phyloP scores from a whole-genome alignment of 2,113 vertebrate species.

The Hippocampus abdominalis region DNA sequence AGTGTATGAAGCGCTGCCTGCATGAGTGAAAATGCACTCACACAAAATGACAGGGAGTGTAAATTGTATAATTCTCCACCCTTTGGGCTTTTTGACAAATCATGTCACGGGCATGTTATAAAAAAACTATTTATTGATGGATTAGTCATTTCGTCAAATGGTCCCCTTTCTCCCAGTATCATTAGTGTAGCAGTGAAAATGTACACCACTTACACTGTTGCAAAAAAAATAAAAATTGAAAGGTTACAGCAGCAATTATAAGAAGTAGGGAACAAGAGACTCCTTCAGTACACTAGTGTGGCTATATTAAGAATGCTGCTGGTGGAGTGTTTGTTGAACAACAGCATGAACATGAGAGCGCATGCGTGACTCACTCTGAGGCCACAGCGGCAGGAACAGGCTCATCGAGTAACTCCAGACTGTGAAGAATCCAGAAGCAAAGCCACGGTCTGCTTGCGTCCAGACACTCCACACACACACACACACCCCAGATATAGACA shows the following conservation, averaged over 20 bases:
- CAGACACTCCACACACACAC: constrained; percentile 77
- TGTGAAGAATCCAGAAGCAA: constrained; percentile 98
- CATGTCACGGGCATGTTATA: no score
- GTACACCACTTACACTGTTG: no score
- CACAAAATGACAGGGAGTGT: no score
- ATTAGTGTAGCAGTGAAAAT: no score
- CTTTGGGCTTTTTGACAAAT: no score
- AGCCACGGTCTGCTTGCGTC: constrained; percentile 97
- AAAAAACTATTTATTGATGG: no score
- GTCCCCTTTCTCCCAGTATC: no score
- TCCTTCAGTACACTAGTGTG: not conserved
- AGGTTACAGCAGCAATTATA: constrained; percentile 2
- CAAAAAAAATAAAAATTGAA: not conserved
- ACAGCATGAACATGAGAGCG: constrained; percentile 2
- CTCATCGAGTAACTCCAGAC: constrained; percentile 89
- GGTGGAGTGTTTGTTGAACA: not conserved
- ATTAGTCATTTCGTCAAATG: no score
- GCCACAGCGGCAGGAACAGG: constrained; percentile 80
- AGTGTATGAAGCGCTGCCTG: no score
- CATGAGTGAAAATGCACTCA: no score
- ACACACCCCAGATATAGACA: constrained; percentile 4
- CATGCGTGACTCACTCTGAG: constrained; percentile 81
- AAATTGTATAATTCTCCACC: no score
- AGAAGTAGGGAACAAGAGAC: constrained; percentile 1
- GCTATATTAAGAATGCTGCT: constrained; percentile 5